phyloP scores from a whole-genome alignment of 2,888 invertebrate genomes.

The Zhuqinia jingwanae region DNA sequence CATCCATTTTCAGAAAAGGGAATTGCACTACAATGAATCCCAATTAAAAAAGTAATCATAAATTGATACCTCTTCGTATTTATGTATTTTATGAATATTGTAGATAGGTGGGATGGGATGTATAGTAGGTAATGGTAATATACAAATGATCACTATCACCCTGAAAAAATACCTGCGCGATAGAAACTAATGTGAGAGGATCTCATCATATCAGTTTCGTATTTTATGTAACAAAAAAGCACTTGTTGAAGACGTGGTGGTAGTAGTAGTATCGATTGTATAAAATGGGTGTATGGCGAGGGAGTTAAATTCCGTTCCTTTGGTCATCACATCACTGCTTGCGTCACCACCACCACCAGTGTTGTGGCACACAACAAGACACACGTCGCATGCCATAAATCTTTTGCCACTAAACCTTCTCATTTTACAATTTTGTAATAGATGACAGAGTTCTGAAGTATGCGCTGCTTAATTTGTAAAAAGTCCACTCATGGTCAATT shows the following conservation, averaged over 20 bases:
- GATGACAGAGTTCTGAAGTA: background rate
- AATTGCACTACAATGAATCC: constrained; percentile 7
- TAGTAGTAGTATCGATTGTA: background rate
- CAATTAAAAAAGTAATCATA: constrained; percentile 17
- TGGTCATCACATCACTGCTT: background rate
- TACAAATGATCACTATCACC: no score
- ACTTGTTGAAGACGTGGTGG: constrained; percentile 18
- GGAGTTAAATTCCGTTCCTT: background rate
- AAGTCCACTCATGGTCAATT: constrained; percentile 33
- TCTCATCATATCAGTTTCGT: background rate
- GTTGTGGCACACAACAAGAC: background rate
- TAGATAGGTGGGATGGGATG: background rate
- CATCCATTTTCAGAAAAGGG: constrained; percentile 28
- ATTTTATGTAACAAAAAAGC: no score
- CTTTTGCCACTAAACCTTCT: background rate
- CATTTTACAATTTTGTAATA: constrained; percentile 21
- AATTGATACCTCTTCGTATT: background rate
- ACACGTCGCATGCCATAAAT: constrained; percentile 5
- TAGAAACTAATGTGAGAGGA: background rate
- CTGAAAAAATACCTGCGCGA: background rate
- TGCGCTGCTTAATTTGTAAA: background rate
- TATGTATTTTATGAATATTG: no score
- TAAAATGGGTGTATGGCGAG: background rate
- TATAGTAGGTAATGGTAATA: no score
- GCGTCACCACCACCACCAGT: background rate